phyloP scores from a whole-genome alignment of 2,888 invertebrate species.

The Theretra japonica region DNA sequence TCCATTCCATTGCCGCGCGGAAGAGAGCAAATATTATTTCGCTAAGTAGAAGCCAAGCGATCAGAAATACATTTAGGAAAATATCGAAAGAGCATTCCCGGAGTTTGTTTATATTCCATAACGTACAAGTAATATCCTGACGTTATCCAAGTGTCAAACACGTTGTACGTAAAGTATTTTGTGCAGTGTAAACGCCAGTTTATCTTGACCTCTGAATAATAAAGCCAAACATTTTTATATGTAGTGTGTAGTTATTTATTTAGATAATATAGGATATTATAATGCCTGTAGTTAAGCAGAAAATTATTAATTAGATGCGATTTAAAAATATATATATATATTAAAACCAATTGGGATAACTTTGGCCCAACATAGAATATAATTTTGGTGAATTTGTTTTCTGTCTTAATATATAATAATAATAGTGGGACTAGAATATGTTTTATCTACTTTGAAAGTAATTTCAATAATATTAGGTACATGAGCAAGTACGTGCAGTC shows the following conservation, averaged over 20 bases:
- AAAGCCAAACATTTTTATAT: not conserved
- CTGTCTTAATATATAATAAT: too few relatives aligned
- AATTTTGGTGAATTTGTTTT: too few relatives aligned
- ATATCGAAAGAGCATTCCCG: not conserved
- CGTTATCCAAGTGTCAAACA: constrained; percentile 62
- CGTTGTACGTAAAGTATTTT: constrained; percentile 55
- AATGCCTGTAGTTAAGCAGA: not conserved
- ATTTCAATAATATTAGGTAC: too few relatives aligned
- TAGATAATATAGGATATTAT: not conserved
- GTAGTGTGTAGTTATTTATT: not conserved
- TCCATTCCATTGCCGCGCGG: not conserved
- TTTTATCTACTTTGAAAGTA: too few relatives aligned
- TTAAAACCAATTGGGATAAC: too few relatives aligned
- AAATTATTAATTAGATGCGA: too few relatives aligned
- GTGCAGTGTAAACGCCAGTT: constrained; percentile 33
- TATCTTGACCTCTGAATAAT: constrained; percentile 10
- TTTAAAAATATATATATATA: too few relatives aligned
- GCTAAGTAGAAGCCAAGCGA: not conserved
- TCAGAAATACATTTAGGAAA: constrained; percentile 11
- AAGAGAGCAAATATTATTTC: not conserved
- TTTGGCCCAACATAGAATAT: too few relatives aligned
- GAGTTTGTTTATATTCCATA: constrained; percentile 36
- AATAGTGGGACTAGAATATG: too few relatives aligned
- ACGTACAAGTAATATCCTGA: constrained; percentile 59
- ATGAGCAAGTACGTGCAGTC: too few relatives aligned